These are phyloP conservation scores for Colletes latitarsis DNA, from an alignment of 1,140 invertebrate species.

Conservation along the genomic window DNA sequence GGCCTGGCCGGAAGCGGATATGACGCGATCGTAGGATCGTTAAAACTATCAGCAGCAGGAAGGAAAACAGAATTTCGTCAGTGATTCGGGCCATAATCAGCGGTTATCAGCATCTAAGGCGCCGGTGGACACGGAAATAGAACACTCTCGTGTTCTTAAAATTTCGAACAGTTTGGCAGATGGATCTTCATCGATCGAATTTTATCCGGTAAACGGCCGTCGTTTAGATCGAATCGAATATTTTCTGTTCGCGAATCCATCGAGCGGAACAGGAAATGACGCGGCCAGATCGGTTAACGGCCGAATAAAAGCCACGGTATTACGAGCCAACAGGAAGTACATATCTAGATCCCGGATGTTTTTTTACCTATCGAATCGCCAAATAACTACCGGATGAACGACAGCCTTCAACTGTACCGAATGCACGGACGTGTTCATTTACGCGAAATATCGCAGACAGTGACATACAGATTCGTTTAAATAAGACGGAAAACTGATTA, in stretches of 20 bases:
- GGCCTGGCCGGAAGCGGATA: slow-evolving; percentile 45
- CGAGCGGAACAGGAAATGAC: slow-evolving; percentile 51
- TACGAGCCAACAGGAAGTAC: slow-evolving; percentile 24
- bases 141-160: neutral
- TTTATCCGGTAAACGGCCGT: neutral
- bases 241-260: no score
- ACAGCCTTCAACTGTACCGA: neutral
- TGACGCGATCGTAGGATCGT: slow-evolving; percentile 49
- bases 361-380: slow-evolving; percentile 29
- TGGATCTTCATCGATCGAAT: neutral
- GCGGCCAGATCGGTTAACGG: slow-evolving; percentile 44
- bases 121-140: slow-evolving; percentile 15
- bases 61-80: slow-evolving; percentile 31
- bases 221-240: neutral
- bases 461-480: no score
- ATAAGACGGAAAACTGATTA: no score
- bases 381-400: slow-evolving; percentile 29
- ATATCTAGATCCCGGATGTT: slow-evolving; percentile 40
- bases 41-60: slow-evolving; percentile 27
- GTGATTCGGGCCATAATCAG: slow-evolving; percentile 7
- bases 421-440: no score
- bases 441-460: neutral
- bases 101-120: slow-evolving; percentile 27
- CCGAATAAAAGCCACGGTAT: slow-evolving; percentile 35
- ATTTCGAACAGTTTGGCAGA: neutral